Conservation (phyloP, 2,113 vertebrate species). For the Salvelinus namaycush region DNA sequence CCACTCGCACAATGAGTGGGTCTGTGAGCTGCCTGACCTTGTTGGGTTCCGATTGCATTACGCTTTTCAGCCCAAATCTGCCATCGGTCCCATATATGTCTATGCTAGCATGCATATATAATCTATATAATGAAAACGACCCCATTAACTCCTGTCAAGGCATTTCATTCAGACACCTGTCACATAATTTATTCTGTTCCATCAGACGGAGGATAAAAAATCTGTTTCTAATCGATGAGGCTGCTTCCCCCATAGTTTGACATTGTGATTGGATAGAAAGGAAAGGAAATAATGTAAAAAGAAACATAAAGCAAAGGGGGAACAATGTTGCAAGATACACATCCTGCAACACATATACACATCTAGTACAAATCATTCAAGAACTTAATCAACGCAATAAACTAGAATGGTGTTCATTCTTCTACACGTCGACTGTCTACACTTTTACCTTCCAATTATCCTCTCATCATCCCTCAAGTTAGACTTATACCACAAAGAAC, state of each 20-base stretch:
- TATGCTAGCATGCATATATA: neutral
- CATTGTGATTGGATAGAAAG: neutral
- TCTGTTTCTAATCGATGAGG: constrained; percentile 3
- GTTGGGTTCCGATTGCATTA: constrained; percentile 33
- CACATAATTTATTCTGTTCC: constrained; percentile 15
- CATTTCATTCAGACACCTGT: constrained; percentile 22
- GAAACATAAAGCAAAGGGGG: neutral
- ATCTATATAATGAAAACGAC: constrained; percentile 22
- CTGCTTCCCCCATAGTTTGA: neutral
- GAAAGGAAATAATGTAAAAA: neutral
- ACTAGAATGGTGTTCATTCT: no score
- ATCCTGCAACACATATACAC: neutral
- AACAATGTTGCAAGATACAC: neutral
- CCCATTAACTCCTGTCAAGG: constrained; percentile 49
- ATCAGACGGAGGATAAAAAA: neutral
- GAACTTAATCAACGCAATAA: no score
- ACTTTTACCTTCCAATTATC: no score
- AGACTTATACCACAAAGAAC: no score
- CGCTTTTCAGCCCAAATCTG: constrained; percentile 34
- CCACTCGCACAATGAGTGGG: constrained; percentile 56
- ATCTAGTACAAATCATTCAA: no score
- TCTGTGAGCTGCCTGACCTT: constrained; percentile 62
- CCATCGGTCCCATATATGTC: constrained; percentile 31
- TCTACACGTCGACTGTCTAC: no score
- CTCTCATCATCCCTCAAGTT: no score